Percentiles rank a stretch among this genome's conserved stretches.
phyloP scores from a whole-genome alignment of 2,797 vertebrate genomes.

The Pogoniulus pusillus region DNA sequence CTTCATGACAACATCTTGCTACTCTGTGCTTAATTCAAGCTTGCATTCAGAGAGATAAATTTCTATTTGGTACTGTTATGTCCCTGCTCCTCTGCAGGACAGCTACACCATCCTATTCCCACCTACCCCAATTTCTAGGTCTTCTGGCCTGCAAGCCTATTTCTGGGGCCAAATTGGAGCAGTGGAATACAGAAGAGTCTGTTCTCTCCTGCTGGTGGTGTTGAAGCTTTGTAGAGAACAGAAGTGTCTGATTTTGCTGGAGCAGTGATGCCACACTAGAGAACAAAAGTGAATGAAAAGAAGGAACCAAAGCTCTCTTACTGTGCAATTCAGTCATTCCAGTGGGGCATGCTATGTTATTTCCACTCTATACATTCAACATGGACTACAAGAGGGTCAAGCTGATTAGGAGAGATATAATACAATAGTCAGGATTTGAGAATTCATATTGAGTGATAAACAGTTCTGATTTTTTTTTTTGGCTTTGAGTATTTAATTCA shows the following conservation, averaged over 20 bases:
- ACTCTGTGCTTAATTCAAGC: too few relatives aligned
- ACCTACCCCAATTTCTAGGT: background rate
- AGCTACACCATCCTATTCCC: too few relatives aligned
- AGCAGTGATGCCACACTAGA: background rate
- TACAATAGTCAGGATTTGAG: background rate
- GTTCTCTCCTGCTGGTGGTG: background rate
- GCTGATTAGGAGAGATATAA: background rate
- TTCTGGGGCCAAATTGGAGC: background rate
- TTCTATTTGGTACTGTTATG: too few relatives aligned
- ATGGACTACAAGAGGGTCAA: background rate
- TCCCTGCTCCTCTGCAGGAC: too few relatives aligned
- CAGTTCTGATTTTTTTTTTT: background rate
- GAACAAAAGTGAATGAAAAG: background rate
- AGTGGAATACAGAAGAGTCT: background rate
- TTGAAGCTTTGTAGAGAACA: background rate
- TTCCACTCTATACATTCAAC: background rate
- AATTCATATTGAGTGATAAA: background rate
- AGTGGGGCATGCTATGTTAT: background rate
- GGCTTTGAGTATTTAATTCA: background rate
- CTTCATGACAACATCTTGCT: too few relatives aligned
- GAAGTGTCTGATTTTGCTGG: background rate
- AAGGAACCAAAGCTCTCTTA: background rate
- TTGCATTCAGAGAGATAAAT: too few relatives aligned
- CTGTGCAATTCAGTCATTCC: background rate
- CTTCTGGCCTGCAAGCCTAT: background rate